Evolutionary conservation across 2,113 vertebrate species (phyloP).

Genomic region (Xyrauchen texanus): DNA sequence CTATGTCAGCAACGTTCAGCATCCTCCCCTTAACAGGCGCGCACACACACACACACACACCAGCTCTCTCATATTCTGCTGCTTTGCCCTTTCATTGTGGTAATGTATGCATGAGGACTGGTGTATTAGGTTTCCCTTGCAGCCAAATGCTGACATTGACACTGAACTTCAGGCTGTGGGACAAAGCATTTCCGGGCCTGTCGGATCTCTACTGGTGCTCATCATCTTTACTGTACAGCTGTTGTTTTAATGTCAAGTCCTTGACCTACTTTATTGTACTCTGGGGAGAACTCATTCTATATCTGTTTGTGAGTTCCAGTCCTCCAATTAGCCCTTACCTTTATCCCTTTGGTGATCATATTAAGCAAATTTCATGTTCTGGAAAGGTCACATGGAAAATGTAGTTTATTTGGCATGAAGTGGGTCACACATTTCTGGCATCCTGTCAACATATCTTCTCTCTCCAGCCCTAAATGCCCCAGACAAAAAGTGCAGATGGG

Average conservation of each 20-base stretch:
- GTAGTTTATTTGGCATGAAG: slow-evolving; percentile 1
- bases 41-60: background rate
- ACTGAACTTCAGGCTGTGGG: slow-evolving; percentile 4
- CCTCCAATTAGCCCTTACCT: background rate
- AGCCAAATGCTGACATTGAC: slow-evolving; percentile 35
- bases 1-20: slow-evolving; percentile 48
- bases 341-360: background rate
- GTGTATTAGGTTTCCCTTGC: slow-evolving; percentile 39
- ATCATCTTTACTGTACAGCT: slow-evolving; percentile 21
- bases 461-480: background rate
- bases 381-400: background rate
- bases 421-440: slow-evolving; percentile 21
- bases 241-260: background rate
- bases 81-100: background rate
- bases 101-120: slow-evolving; percentile 7
- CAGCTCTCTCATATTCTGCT: background rate
- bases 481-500: background rate
- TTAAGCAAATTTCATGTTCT: slow-evolving; percentile 9
- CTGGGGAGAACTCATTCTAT: background rate
- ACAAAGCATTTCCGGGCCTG: background rate
- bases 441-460: background rate
- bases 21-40: background rate
- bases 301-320: background rate
- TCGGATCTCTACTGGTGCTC: background rate
- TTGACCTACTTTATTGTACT: background rate